Evolutionary conservation across 2,888 invertebrate genomes (phyloP).

Genomic region (Melieria crassipennis): DNA sequence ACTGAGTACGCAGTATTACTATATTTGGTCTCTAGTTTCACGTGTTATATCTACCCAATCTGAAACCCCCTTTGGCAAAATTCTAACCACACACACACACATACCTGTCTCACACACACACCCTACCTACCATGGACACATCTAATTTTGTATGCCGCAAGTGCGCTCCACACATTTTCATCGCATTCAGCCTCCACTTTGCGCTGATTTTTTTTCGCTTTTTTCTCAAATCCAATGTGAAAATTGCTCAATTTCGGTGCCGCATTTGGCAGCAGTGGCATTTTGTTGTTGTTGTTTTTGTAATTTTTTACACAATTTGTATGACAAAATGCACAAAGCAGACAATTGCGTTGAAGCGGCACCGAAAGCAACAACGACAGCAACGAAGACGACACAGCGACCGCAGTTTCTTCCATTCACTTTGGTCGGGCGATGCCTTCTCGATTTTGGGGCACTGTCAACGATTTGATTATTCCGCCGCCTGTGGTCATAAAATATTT

Average conservation of each 20-base stretch:
- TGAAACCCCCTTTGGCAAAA: too few relatives aligned
- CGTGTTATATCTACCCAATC: too few relatives aligned
- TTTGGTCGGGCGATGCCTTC: constrained; percentile 10
- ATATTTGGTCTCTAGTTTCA: too few relatives aligned
- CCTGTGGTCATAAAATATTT: constrained; percentile 17
- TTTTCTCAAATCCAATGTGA: constrained; percentile 2
- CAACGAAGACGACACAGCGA: too few relatives aligned
- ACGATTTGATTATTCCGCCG: constrained; percentile 18
- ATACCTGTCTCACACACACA: background rate
- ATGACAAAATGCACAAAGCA: constrained; percentile 26
- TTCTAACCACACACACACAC: background rate
- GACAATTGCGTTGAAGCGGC: constrained; percentile 19
- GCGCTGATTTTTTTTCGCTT: background rate
- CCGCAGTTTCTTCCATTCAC: constrained; percentile 5
- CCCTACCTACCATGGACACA: background rate
- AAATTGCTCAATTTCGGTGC: constrained; percentile 25
- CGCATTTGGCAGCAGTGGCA: background rate
- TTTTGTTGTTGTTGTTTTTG: constrained; percentile 1
- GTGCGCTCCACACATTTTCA: constrained; percentile 1
- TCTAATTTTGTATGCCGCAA: constrained; percentile 14
- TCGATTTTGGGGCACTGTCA: constrained; percentile 12
- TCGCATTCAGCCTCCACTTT: background rate
- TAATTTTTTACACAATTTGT: constrained; percentile 13
- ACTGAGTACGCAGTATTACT: too few relatives aligned
- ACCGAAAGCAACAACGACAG: background rate